Base-by-base conservation (phyloP, 2,888 invertebrate species). In the Adelphocoris suturalis region DNA sequence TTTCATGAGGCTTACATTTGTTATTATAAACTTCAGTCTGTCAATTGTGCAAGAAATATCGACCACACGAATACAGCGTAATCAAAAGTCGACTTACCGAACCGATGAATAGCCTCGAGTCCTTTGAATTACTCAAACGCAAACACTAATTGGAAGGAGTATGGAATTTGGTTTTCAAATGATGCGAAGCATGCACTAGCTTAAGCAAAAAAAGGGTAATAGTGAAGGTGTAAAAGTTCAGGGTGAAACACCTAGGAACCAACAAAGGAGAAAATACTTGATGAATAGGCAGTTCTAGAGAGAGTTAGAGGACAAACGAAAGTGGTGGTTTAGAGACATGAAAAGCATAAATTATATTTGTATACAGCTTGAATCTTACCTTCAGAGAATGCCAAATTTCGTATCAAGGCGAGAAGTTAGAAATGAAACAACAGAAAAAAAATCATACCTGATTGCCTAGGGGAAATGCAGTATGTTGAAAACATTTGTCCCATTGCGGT, bases 381-480 rank as follows among this genome's bases (percentile, higher is more conserved):
- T 78, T 47, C 37, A 28, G 11, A 14, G 46, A 47, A 19, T 46
- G 28, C 46, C 37, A 78, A 19, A 46, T 46, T 68, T 78, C 46
- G 16, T 37, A 46, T n/a, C 37, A 82, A 82, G 46, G 52, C 52
- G 48, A 82, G 52, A 82, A 82, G 82, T 52, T 19, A 82, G 48
- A 48, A 48, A 82, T 47, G 14, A 68, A 52, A 87, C 19, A 47
- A 86, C 85, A 57, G 13, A 68, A 27, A 81, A 90, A 80, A 55
- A 86, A 57, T 91, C 91, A 91, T 91, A 91, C 91, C 91, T 91
- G 91, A 87, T 55, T 68, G 76, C 85, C 47, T 68, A 87, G 81
- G 47, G 55, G 37, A 48, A n/a, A 76, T 68, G 47, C 13, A n/a
- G 90, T 13, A 46, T 68, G 46, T 89, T 55, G 61, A 82, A 88